Base-by-base conservation (phyloP, 2,888 invertebrate genomes). In the Limnephilus lunatus region DNA sequence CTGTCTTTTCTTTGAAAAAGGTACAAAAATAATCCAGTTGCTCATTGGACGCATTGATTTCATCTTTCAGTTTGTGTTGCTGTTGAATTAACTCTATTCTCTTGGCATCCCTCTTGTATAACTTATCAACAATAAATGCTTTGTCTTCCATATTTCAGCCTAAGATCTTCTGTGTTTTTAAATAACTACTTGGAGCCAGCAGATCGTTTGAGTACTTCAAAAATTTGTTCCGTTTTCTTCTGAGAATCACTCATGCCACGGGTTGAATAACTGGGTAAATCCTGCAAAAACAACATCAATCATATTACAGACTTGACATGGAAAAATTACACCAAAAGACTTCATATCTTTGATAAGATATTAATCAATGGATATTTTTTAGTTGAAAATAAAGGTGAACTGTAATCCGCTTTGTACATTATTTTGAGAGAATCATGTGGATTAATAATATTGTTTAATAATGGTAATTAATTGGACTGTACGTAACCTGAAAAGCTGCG, bases 11-110 rank as follows among this genome's bases (percentile, higher is more conserved):
- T 94, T 97, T 96, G 94, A 98, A 98, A 14, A 97, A 96, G 89
- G 97, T 97, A 81, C 97, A 96, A 94, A 98, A 98, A 94, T 97
- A 97, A 94, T 97, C 97, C 89, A 97, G 96, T 94, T 97, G 97
- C 95, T 97, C 97, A 94, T 97, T 96, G 92, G 96, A 96, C 7
- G 97, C 97, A 92, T 96, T 96, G 31, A 96, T 95, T 93, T 97
- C 96, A 94, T 97, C 97, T 94, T 97, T 97, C 90, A 97, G 97
- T 94, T 97, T 97, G 94, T 97, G 97, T 91, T 97, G 97, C 94
- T 97, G 97, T 94, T 97, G 97, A 94, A 97, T 95, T 94, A 97
- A 96, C 94, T 97, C 96, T 95, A 97, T 96, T 25, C 97, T 96
- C 94, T 97, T 97, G 92, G 97, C 96, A 94, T 97, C 97, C 92